These are phyloP conservation scores for Sebastes melanostomus DNA, from an alignment of 2,797 vertebrate genomes.

Conservation along the genomic window DNA sequence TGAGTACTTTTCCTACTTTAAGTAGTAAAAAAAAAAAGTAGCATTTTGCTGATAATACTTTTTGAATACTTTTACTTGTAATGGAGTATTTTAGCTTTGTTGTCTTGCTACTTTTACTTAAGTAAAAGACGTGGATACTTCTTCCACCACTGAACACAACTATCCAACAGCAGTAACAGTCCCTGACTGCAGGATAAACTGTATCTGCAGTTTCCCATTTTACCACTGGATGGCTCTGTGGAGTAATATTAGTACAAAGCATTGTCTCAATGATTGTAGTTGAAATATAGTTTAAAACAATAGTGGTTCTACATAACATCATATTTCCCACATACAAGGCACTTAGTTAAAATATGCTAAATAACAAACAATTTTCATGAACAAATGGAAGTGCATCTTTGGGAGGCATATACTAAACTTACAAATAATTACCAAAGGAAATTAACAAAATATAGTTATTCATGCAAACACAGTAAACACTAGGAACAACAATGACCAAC, in stretches of 20 bases:
- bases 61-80: too few relatives aligned
- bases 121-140: background rate
- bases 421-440: background rate
- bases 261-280: background rate
- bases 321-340: background rate
- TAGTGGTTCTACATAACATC: background rate
- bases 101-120: background rate
- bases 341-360: too few relatives aligned
- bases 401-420: background rate
- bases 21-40: too few relatives aligned
- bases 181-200: background rate
- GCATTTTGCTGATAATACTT: too few relatives aligned
- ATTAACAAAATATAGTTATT: background rate
- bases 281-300: background rate
- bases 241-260: background rate
- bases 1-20: too few relatives aligned
- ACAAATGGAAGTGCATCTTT: background rate
- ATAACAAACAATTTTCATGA: background rate
- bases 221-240: conserved; percentile 25
- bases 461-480: background rate
- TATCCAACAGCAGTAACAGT: background rate
- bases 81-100: background rate
- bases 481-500: too few relatives aligned
- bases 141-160: too few relatives aligned
- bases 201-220: background rate